Conservation (phyloP, 2,888 invertebrate genomes). For the Tenthredo amoena region DNA sequence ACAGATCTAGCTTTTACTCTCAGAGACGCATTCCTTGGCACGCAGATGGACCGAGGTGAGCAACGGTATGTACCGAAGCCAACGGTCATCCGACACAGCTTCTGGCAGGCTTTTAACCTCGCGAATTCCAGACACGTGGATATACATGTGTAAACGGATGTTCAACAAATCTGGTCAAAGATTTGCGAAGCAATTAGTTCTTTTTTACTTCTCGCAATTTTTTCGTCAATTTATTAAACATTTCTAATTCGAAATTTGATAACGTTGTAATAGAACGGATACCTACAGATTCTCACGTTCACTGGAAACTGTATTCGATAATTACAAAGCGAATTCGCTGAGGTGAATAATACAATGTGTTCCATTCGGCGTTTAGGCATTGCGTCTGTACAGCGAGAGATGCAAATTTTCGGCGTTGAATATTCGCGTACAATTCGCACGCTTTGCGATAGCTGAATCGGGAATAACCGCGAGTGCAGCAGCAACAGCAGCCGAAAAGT, state of each 20-base stretch:
- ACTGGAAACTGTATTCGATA: neutral
- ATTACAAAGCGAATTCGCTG: slow-evolving; percentile 55
- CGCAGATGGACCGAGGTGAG: slow-evolving; percentile 73
- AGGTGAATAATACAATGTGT: slow-evolving; percentile 57
- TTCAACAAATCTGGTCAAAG: neutral
- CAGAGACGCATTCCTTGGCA: slow-evolving; percentile 73
- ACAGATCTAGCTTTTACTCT: slow-evolving; percentile 54
- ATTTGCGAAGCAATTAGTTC: neutral
- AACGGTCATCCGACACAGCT: slow-evolving; percentile 58
- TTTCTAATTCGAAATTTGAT: neutral
- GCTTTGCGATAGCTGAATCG: neutral
- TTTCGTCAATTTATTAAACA: neutral
- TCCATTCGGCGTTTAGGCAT: slow-evolving; percentile 25
- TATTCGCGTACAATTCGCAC: neutral
- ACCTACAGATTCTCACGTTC: neutral
- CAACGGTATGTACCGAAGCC: slow-evolving; percentile 69
- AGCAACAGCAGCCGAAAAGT: slow-evolving; percentile 14
- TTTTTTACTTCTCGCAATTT: neutral
- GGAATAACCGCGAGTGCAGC: neutral
- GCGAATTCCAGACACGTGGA: slow-evolving; percentile 67
- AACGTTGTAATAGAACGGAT: neutral
- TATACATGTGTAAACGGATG: neutral
- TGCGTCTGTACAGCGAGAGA: neutral
- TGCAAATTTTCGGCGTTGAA: slow-evolving; percentile 20
- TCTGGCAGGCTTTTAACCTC: slow-evolving; percentile 69